Conservation (phyloP, 1,140 invertebrate species). For the Diachasma alloeum region DNA sequence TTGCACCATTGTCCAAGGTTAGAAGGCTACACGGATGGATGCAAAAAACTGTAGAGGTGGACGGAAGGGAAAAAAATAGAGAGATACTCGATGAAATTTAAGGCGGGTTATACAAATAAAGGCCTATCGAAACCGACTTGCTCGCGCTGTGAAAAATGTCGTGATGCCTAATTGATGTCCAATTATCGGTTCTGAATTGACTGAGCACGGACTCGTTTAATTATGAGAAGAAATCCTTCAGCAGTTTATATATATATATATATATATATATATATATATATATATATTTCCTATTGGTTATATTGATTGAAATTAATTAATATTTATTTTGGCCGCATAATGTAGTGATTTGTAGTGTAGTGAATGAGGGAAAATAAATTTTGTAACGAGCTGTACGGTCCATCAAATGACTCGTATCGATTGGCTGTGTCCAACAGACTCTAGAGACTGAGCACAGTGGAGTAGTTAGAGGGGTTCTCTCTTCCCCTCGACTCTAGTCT, state of each 20-base stretch:
- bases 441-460: constrained; percentile 8
- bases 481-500: constrained; percentile 9
- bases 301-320: no score
- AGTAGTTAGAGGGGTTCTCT: constrained; percentile 11
- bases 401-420: constrained; percentile 33
- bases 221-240: neutral
- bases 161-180: constrained; percentile 42
- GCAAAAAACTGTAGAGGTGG: neutral
- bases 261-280: no score
- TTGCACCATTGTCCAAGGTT: constrained; percentile 19
- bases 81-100: neutral
- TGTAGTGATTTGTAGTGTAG: neutral
- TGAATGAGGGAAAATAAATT: constrained; percentile 17
- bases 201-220: neutral
- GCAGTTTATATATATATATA: neutral
- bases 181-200: constrained; percentile 35
- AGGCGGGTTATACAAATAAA: neutral
- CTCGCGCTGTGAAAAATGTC: neutral
- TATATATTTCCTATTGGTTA: no score
- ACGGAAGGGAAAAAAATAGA: neutral
- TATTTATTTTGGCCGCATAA: no score
- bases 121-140: no score
- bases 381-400: constrained; percentile 32
- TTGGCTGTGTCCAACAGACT: constrained; percentile 33
- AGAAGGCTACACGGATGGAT: neutral